A percentile compares a stretch with the other conserved stretches of the same genome.
phyloP scores from a whole-genome alignment of 2,888 invertebrate species.

The Trachelus iudaicus region DNA sequence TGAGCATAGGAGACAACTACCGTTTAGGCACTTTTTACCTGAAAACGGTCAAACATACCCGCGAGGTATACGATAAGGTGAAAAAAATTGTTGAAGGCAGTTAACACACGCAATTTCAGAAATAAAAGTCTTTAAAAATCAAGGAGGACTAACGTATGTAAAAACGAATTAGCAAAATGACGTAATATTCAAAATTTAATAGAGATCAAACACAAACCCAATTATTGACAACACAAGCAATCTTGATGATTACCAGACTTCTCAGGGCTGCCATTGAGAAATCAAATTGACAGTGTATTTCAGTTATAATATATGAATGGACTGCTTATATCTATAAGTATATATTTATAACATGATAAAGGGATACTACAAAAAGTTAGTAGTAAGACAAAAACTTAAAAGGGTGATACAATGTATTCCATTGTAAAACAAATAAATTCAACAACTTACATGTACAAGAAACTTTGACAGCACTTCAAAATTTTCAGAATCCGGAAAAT shows the following conservation, averaged over 20 bases:
- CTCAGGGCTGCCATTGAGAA: not conserved
- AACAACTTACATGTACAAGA: not conserved
- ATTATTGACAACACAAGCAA: not conserved
- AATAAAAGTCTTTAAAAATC: not conserved
- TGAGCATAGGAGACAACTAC: not conserved
- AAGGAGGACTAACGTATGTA: too few relatives aligned
- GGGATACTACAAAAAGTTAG: not conserved
- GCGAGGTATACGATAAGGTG: not conserved
- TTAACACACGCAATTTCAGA: not conserved
- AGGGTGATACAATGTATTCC: not conserved
- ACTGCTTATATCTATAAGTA: not conserved
- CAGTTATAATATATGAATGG: not conserved
- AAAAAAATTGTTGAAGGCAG: not conserved
- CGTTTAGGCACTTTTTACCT: constrained; percentile 1
- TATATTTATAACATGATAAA: not conserved
- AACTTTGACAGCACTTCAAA: not conserved
- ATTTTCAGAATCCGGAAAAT: not conserved
- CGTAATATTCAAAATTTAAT: not conserved
- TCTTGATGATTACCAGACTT: not conserved
- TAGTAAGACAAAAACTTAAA: not conserved
- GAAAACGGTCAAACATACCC: not conserved
- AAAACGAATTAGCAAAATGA: not conserved
- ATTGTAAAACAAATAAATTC: not conserved
- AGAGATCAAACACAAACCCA: not conserved
- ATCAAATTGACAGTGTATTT: not conserved